A percentile compares a stretch with the other conserved stretches of the same genome.
Conservation (phyloP, 2,888 invertebrate genomes). For the Caenorhabditis auriculariae region DNA sequence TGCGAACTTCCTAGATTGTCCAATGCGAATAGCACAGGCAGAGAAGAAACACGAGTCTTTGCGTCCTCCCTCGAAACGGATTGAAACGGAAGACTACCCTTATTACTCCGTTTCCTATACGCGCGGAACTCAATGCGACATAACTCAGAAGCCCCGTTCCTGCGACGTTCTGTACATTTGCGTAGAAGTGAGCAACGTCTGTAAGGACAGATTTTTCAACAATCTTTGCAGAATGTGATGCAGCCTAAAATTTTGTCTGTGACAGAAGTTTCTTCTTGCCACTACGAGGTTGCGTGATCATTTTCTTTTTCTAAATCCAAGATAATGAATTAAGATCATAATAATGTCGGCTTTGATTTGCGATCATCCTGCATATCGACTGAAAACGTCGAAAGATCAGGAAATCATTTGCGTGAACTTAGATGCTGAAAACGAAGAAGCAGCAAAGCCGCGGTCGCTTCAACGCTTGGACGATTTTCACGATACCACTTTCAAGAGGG, state of each 20-base stretch:
- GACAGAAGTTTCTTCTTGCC: constrained; percentile 74
- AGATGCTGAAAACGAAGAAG: constrained; percentile 50
- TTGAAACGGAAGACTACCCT: constrained; percentile 85
- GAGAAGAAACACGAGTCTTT: constrained; percentile 28
- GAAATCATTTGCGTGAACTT: constrained; percentile 52
- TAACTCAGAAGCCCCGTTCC: constrained; percentile 72
- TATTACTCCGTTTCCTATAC: constrained; percentile 78
- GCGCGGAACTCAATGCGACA: constrained; percentile 87
- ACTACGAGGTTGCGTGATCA: constrained; percentile 79
- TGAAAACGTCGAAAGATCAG: constrained; percentile 49
- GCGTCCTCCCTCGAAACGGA: constrained; percentile 48
- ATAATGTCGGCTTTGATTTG: constrained; percentile 85
- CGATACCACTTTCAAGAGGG: constrained; percentile 28
- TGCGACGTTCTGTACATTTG: constrained; percentile 57
- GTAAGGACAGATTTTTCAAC: no score
- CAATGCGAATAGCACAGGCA: background rate
- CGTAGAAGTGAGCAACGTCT: constrained; percentile 43
- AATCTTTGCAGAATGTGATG: no score
- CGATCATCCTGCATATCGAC: constrained; percentile 77
- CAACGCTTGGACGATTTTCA: constrained; percentile 27
- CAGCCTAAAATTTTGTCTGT: constrained; percentile 25
- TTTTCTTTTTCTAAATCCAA: background rate
- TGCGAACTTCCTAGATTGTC: background rate
- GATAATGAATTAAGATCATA: constrained; percentile 76
- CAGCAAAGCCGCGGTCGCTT: constrained; percentile 60